These are phyloP conservation scores for Drosophila simulans DNA, from an alignment of 1,140 invertebrate genomes.

Conservation along the genomic window DNA sequence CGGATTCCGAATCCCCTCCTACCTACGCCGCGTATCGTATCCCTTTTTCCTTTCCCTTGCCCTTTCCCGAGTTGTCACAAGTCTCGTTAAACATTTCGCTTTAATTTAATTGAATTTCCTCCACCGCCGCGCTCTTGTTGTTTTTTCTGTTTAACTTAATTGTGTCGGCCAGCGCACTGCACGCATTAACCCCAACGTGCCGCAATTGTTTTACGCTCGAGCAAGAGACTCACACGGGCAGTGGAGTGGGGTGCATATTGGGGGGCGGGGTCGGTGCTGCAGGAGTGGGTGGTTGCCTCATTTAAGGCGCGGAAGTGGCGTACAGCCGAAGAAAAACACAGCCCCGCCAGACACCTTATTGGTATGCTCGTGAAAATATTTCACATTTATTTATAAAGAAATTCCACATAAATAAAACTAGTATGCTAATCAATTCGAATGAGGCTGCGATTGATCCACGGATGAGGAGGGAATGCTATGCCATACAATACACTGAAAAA, in stretches of 20 bases:
- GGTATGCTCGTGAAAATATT: conserved; percentile 9
- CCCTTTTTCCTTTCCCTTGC: not conserved
- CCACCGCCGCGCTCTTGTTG: conserved; percentile 32
- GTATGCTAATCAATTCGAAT: conserved; percentile 62
- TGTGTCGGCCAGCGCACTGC: conserved; percentile 58
- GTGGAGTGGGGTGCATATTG: not conserved
- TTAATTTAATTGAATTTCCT: conserved; percentile 67
- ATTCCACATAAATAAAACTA: conserved; percentile 33
- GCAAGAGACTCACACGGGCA: conserved; percentile 30
- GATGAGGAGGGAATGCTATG: not conserved
- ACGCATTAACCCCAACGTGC: conserved; percentile 38
- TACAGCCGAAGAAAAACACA: not conserved
- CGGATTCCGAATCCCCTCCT: not conserved
- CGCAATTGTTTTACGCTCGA: conserved; percentile 49
- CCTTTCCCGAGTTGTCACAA: conserved; percentile 41
- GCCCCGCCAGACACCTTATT: not conserved
- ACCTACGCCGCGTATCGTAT: too few relatives aligned
- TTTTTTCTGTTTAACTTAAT: conserved; percentile 51
- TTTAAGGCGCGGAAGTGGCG: conserved; percentile 22
- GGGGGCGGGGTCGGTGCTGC: not conserved
- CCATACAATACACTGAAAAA: not conserved
- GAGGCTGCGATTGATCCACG: conserved; percentile 38
- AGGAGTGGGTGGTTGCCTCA: not conserved
- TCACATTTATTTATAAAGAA: conserved; percentile 18
- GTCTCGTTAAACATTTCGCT: conserved; percentile 65